A percentile compares a stretch with the other conserved stretches of the same genome.
Conservation (phyloP, 1,140 invertebrate genomes). For the Temnothorax curvispinosus region DNA sequence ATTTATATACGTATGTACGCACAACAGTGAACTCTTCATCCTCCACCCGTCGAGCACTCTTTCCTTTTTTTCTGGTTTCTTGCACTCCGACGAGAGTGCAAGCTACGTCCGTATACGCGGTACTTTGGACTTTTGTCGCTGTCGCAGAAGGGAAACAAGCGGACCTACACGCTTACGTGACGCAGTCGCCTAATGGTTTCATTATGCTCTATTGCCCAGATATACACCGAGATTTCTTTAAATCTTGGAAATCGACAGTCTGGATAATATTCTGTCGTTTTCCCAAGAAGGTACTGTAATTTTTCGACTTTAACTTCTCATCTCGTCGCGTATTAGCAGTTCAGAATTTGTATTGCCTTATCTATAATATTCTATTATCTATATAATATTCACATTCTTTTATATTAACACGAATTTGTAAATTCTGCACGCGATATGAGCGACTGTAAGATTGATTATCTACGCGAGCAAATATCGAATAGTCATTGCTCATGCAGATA, state of each 20-base stretch:
- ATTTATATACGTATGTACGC: slow-evolving; percentile 69
- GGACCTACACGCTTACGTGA: slow-evolving; percentile 63
- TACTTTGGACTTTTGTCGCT: slow-evolving; percentile 68
- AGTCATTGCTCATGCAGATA: neutral
- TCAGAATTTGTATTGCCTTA: neutral
- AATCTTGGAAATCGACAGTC: neutral
- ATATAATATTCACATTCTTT: neutral
- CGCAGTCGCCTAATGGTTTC: slow-evolving; percentile 72
- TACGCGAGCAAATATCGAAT: neutral
- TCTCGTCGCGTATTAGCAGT: neutral
- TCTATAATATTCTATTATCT: neutral
- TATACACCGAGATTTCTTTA: neutral
- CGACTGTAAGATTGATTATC: neutral
- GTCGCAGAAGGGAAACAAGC: slow-evolving; percentile 55
- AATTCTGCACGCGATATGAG: neutral
- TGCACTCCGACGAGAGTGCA: slow-evolving; percentile 6
- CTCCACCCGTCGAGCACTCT: neutral
- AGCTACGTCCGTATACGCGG: slow-evolving; percentile 60
- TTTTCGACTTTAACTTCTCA: neutral
- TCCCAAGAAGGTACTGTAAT: neutral
- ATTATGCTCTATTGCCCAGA: slow-evolving; percentile 58
- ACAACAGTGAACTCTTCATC: slow-evolving; percentile 17
- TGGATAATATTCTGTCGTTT: neutral
- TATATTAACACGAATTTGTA: neutral
- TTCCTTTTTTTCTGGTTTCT: neutral